phyloP scores from a whole-genome alignment of 1,140 invertebrate genomes.

The Tribolium madens region DNA sequence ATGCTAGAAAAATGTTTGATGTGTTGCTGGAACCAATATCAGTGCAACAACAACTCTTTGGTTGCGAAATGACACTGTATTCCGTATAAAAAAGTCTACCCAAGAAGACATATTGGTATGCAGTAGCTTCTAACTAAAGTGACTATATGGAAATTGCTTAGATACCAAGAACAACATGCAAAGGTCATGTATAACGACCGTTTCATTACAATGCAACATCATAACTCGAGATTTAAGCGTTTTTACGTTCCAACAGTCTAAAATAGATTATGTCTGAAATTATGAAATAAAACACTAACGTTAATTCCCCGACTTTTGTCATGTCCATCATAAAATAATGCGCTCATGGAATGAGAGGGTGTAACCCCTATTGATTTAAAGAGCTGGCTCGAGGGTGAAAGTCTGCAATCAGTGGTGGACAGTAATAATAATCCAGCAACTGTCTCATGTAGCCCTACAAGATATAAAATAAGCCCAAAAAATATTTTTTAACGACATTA shows the following conservation, averaged over 20 bases:
- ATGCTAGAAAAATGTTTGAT: too few species aligned
- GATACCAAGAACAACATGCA: constrained; percentile 25
- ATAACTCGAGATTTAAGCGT: constrained; percentile 8
- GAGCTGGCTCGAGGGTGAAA: constrained; percentile 49
- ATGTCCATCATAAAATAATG: constrained; percentile 48
- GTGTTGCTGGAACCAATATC: too few species aligned
- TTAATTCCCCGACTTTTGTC: constrained; percentile 36
- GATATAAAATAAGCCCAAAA: not conserved
- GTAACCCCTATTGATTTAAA: constrained; percentile 56
- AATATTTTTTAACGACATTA: not conserved
- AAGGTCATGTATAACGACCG: constrained; percentile 3
- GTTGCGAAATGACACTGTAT: too few species aligned
- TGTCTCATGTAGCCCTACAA: not conserved
- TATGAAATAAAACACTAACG: constrained; percentile 32
- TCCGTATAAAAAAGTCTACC: too few species aligned
- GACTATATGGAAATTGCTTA: constrained; percentile 2
- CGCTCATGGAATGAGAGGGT: constrained; percentile 44
- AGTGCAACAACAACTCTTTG: too few species aligned
- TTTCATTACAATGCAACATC: constrained; percentile 7
- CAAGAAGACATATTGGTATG: too few species aligned
- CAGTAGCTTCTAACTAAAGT: too few species aligned
- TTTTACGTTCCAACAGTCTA: not conserved
- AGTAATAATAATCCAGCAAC: not conserved
- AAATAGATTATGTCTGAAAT: not conserved
- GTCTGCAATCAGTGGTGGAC: constrained; percentile 45